Base-by-base conservation (phyloP, 2,797 vertebrate genomes). In the Gymnothorax reevesii region DNA sequence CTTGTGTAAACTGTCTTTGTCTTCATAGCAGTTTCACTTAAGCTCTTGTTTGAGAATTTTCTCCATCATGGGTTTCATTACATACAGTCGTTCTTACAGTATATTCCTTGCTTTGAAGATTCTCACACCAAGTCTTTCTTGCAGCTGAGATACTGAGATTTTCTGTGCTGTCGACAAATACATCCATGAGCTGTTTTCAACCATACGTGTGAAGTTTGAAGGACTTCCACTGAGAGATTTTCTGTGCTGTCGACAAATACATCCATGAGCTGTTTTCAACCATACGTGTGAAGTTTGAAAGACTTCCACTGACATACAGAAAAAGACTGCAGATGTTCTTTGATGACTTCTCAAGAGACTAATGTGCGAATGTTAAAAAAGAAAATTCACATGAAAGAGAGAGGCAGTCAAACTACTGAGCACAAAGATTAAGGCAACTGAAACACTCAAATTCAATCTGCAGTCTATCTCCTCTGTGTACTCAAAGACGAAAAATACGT, bases 231-330 rank as follows among this genome's bases (percentile, higher is more conserved):
- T n/a, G n/a, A n/a, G 8, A 8, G 17, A 17, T 60, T 60, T 8
- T 60, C 27, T 62, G 10, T 85, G 22, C 52, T 13, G 33, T 49
- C 57, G 33, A 42, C 33, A 42, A 42, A 42, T 42, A 42, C 33
- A 42, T 42, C 33, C 33, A 42, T 42, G 33, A 42, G 33, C 33
- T 42, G 33, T 42, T 42, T 42, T 42, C 33, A 42, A 42, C 33
- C 33, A 42, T 42, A 42, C 2, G 33, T 2, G 33, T 42, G 33
- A 42, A 42, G 33, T 66, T 84, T 83, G 64, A 73, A 52, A 17
- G 49, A 86, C 20, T 73, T 86, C 49, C 62, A 86, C 71, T 83
- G 75, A 75, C 59, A 83, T 13, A 57, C 73, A 52, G 33, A 20
- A 69, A 87, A 75, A 75, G 7, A 71, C 25, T 6, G 20, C 27